These are phyloP conservation scores for Melanerpes formicivorus DNA, from an alignment of 2,113 vertebrate genomes.

Conservation along the genomic window DNA sequence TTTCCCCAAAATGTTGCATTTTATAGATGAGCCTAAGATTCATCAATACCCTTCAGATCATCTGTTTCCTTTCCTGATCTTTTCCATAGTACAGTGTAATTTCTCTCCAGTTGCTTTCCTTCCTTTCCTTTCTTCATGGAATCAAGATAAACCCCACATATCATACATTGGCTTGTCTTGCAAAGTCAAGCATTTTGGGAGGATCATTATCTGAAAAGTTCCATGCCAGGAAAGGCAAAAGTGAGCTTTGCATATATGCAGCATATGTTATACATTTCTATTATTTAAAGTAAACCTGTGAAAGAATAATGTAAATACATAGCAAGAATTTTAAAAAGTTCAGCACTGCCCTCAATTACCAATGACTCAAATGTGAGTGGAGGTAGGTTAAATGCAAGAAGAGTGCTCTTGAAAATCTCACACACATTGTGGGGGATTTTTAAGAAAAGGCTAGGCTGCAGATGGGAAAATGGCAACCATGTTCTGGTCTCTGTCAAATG, in stretches of 20 bases:
- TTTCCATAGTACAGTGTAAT: neutral
- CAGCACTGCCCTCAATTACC: neutral
- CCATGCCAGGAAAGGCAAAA: neutral
- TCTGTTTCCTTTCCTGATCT: constrained; percentile 29
- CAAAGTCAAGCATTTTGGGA: neutral
- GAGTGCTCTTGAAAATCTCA: constrained; percentile 28
- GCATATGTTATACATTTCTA: neutral
- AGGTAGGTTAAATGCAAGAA: neutral
- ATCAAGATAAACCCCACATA: neutral
- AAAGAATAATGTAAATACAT: constrained; percentile 40
- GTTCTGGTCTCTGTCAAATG: constrained; percentile 40
- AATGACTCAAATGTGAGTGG: neutral
- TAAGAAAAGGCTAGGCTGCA: neutral
- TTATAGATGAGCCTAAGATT: neutral
- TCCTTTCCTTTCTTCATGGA: neutral
- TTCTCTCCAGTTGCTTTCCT: constrained; percentile 12
- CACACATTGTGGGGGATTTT: neutral
- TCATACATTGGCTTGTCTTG: neutral
- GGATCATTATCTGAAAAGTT: neutral
- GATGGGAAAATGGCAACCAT: neutral
- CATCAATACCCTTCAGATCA: neutral
- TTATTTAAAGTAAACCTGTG: constrained; percentile 35
- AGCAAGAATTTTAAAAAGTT: constrained; percentile 41
- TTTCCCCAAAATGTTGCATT: neutral
- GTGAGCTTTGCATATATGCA: neutral